phyloP scores from a whole-genome alignment of 2,888 invertebrate species.

The Holacanthella duospinosa region DNA sequence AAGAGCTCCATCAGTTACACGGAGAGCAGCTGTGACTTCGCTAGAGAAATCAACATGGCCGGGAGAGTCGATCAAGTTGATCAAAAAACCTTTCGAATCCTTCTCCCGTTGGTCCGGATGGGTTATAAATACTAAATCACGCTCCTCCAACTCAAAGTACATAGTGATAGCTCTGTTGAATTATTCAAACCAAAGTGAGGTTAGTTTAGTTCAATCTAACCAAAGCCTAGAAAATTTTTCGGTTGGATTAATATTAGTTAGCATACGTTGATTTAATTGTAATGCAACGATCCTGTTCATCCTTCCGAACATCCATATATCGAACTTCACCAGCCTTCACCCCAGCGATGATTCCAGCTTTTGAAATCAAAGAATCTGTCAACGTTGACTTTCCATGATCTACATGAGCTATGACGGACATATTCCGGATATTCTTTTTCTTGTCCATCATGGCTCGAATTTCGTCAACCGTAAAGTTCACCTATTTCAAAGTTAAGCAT shows the following conservation, averaged over 20 bases:
- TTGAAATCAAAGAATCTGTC: constrained; percentile 98
- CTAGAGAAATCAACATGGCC: constrained; percentile 99
- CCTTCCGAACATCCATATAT: constrained; percentile 98
- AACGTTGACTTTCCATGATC: constrained; percentile 99
- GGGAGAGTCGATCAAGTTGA: constrained; percentile 99
- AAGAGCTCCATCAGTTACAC: constrained; percentile 98
- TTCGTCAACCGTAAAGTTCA: constrained; percentile 99
- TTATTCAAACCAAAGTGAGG: too few species aligned
- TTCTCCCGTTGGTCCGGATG: constrained; percentile 82
- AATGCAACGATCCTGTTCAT: constrained; percentile 99
- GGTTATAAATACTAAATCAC: constrained; percentile 88
- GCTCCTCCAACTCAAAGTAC: constrained; percentile 93
- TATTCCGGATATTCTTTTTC: constrained; percentile 98
- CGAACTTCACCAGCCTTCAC: constrained; percentile 98
- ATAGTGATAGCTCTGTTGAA: constrained; percentile 93
- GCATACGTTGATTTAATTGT: constrained; percentile 99
- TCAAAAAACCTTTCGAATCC: constrained; percentile 89
- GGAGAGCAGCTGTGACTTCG: constrained; percentile 98
- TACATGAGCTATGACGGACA: constrained; percentile 99
- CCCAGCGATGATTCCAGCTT: constrained; percentile 98
- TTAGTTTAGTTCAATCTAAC: too few species aligned
- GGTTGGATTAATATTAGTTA: too few species aligned
- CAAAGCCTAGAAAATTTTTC: too few species aligned
- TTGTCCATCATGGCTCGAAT: constrained; percentile 99
- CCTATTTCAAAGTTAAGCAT: constrained; percentile 50